A percentile compares a stretch with the other conserved stretches of the same genome.
phyloP scores from a whole-genome alignment of 2,797 vertebrate species.

The Vespertilio murinus region DNA sequence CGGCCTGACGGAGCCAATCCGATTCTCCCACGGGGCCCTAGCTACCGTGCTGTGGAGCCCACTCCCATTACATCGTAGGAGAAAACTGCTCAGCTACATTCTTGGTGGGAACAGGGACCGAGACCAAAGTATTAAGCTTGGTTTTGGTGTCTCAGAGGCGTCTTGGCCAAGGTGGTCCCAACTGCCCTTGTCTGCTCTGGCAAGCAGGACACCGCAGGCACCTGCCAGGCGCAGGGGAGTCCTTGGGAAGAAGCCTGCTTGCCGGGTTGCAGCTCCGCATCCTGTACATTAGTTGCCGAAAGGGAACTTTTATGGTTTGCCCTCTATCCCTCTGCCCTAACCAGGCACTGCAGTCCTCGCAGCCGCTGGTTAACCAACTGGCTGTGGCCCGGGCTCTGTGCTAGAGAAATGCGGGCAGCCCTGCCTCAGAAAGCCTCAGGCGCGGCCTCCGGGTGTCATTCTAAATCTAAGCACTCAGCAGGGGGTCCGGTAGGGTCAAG shows the following conservation, averaged over 20 bases:
- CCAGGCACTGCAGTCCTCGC: not conserved
- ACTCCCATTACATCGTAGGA: not conserved
- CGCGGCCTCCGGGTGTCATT: not conserved
- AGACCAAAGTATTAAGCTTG: not conserved
- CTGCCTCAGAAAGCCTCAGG: not conserved
- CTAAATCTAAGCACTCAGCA: not conserved
- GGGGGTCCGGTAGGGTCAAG: not conserved
- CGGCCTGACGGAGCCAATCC: not conserved
- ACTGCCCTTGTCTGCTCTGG: not conserved
- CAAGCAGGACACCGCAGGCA: not conserved
- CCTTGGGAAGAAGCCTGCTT: not conserved
- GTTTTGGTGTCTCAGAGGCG: not conserved
- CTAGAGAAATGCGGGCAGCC: not conserved
- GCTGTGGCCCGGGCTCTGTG: not conserved
- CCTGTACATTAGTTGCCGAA: not conserved
- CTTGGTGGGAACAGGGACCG: not conserved
- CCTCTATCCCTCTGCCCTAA: not conserved
- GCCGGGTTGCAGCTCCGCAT: not conserved
- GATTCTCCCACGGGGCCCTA: not conserved
- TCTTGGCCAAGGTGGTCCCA: not conserved
- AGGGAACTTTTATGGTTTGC: not conserved
- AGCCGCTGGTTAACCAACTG: not conserved
- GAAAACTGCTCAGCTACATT: not conserved
- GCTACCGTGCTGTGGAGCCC: not conserved
- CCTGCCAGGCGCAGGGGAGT: accelerated